phyloP scores from a whole-genome alignment of 2,113 vertebrate genomes.

The Fregetta grallaria region DNA sequence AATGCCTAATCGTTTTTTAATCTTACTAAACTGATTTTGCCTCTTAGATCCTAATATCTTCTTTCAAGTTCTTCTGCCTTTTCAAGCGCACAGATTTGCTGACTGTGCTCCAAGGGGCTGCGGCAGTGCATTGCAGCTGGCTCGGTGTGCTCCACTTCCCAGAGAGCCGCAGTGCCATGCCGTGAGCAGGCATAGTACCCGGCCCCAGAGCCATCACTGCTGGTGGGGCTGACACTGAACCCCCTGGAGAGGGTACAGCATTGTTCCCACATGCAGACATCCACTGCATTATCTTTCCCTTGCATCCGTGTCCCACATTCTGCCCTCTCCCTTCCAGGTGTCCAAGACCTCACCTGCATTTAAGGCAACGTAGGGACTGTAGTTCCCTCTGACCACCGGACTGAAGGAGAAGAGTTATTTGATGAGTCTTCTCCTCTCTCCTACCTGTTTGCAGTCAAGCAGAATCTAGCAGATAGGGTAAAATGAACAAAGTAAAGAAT shows the following conservation, averaged over 20 bases:
- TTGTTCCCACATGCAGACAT: not conserved
- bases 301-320: not conserved
- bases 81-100: not conserved
- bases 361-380: not conserved
- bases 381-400: not conserved
- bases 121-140: fast-evolving
- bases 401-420: not conserved
- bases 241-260: not conserved
- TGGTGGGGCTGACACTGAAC: not conserved
- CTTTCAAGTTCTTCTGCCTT: not conserved
- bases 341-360: fast-evolving
- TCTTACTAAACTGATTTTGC: slow-evolving; percentile 9
- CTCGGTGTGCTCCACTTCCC: fast-evolving
- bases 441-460: not conserved
- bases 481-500: not conserved
- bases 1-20: not conserved
- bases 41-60: not conserved
- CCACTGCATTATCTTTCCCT: not conserved
- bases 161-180: not conserved
- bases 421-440: not conserved
- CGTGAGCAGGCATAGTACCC: fast-evolving
- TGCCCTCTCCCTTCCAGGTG: not conserved
- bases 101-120: not conserved
- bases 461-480: not conserved
- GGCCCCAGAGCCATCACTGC: not conserved